Base-by-base conservation (phyloP, 2,797 vertebrate genomes). In the Notoglanidium macrostoma region DNA sequence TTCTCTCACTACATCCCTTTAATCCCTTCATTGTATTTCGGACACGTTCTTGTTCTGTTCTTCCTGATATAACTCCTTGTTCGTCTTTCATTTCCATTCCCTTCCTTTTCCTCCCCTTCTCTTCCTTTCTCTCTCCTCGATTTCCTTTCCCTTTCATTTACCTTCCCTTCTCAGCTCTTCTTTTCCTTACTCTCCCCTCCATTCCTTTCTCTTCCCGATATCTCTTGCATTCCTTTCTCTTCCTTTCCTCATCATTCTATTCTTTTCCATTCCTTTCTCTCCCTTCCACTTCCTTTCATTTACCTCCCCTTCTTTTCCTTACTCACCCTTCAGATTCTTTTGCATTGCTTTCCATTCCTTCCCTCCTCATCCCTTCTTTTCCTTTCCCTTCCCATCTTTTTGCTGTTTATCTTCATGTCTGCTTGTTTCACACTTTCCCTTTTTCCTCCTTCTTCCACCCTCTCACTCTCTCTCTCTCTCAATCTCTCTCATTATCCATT, bases 261-360 rank as follows among this genome's bases (percentile, higher is more conserved):
- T 10, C 15, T 17, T 19, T 57, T 9, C 54, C 17, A 5, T 9
- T 1, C 1, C n/a, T 29, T 11, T 67, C 12, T 65, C 2, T 26
- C 26, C 9, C 0, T 1, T 14, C 9, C 26, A n/a, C 14, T 12
- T 26, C 10, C 0, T 3, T 29, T 3, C 1, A 26, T 7, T 29
- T 67, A 2, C 0, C 3, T 12, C 7, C 61, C n/a, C n/a, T 6
- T 65, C 3, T n/a, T 29, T 14, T 15, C 32, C 29, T 5, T 32
- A 12, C 61, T 29, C n/a, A n/a, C 11, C 61, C 1, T 0, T 12
- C 11, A 10, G 12, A 10, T 29, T 3, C 61, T n/a, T 63, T n/a
- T 9, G 0, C 23, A 0, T 61, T 61, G 0, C 59, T 63, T n/a
- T 61, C 9, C 12, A 5, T 12, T n/a, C n/a, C 12, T 65, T 6